These are phyloP conservation scores for Acleris literana DNA, from an alignment of 2,888 invertebrate genomes.

Conservation along the genomic window DNA sequence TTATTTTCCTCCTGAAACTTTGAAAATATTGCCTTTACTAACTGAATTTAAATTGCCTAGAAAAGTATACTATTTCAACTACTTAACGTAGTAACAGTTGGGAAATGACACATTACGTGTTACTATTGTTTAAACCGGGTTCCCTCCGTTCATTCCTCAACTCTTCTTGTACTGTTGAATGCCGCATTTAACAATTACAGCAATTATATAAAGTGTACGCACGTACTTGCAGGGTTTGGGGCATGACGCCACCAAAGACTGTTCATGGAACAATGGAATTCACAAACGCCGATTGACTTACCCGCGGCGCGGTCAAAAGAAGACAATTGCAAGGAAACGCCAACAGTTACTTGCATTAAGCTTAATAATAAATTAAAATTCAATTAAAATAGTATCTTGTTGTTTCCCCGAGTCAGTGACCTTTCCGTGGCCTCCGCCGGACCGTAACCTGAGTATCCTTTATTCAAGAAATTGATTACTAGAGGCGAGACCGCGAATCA, in stretches of 20 bases:
- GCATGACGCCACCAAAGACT: slow-evolving; percentile 1
- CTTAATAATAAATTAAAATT: slow-evolving; percentile 28
- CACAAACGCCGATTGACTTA: slow-evolving; percentile 15
- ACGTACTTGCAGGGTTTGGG: neutral
- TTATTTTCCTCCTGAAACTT: too few species aligned
- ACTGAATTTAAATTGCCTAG: too few species aligned
- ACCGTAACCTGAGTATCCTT: slow-evolving; percentile 38
- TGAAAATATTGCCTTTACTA: too few species aligned
- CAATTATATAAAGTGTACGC: slow-evolving; percentile 22
- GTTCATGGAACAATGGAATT: slow-evolving; percentile 26
- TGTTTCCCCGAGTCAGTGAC: slow-evolving; percentile 30
- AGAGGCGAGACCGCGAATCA: slow-evolving; percentile 35
- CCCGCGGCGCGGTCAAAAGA: neutral
- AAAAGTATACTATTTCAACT: too few species aligned
- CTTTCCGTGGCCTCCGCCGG: slow-evolving; percentile 29
- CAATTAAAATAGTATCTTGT: slow-evolving; percentile 20
- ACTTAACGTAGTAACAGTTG: too few species aligned
- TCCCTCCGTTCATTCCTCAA: too few species aligned
- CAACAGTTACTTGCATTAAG: slow-evolving; percentile 31
- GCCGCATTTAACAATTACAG: slow-evolving; percentile 17
- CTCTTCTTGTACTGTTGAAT: too few species aligned
- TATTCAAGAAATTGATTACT: slow-evolving; percentile 37
- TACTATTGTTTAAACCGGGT: too few species aligned
- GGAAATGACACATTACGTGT: too few species aligned
- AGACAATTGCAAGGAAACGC: slow-evolving; percentile 29